Percentiles rank a stretch among this genome's conserved stretches.
These are phyloP conservation scores for Eupithecia abbreviata DNA, from an alignment of 2,888 invertebrate species.

Conservation along the genomic window DNA sequence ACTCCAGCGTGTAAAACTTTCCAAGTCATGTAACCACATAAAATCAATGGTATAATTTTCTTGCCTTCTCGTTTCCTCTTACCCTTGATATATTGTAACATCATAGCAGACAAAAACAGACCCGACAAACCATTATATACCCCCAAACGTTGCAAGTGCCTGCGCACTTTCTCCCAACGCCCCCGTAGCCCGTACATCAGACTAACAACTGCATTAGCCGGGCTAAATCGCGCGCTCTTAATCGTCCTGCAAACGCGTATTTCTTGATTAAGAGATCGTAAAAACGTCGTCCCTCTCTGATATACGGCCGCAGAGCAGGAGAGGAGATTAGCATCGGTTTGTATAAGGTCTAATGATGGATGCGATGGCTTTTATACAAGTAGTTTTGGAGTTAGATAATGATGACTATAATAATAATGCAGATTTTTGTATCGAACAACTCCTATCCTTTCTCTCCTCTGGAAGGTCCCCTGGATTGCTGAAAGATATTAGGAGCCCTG, in stretches of 20 bases:
- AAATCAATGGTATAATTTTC: neutral
- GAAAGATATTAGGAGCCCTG: neutral
- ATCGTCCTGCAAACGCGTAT: conserved; percentile 76
- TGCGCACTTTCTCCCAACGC: neutral
- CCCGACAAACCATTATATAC: neutral
- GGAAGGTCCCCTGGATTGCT: neutral
- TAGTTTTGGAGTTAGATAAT: conserved; percentile 14
- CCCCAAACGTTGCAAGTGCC: conserved; percentile 7
- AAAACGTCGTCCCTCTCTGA: conserved; percentile 77
- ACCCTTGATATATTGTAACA: neutral
- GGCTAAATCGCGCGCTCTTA: conserved; percentile 73
- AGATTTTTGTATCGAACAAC: neutral
- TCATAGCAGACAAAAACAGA: neutral
- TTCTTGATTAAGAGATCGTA: conserved; percentile 80
- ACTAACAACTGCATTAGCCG: conserved; percentile 75
- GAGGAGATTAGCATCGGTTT: conserved; percentile 64
- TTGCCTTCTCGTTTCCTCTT: neutral
- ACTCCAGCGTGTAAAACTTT: neutral
- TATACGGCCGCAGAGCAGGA: conserved; percentile 63
- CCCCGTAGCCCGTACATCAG: conserved; percentile 56
- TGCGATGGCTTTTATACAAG: conserved; percentile 25
- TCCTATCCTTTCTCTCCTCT: neutral
- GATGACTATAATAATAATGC: neutral
- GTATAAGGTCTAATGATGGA: conserved; percentile 35
- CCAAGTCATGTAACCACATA: neutral